Conservation (phyloP, 1,140 invertebrate genomes). For the Aphidius ervi region DNA sequence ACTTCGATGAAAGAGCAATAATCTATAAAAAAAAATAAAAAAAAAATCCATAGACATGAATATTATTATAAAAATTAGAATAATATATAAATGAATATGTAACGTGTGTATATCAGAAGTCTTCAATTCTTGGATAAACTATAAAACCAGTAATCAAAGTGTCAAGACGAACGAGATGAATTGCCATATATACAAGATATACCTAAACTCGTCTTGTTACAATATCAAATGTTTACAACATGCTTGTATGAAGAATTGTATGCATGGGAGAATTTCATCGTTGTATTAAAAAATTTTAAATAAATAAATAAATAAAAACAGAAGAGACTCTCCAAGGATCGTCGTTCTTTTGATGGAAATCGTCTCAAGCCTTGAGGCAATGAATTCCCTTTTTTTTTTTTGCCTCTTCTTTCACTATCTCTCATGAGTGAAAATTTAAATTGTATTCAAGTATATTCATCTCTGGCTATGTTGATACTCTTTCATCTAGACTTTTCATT, state of each 20-base stretch:
- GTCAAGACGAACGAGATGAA: conserved; percentile 49
- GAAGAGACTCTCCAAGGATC: conserved; percentile 9
- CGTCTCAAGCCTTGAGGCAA: conserved; percentile 21
- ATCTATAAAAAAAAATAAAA: background rate
- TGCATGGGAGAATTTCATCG: conserved; percentile 17
- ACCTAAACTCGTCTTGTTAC: conserved; percentile 34
- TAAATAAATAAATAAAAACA: conserved; percentile 3
- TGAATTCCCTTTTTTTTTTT: conserved; percentile 9
- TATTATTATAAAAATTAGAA: background rate
- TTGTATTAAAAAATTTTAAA: conserved; percentile 12
- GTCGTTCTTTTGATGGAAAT: conserved; percentile 28
- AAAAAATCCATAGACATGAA: too few species aligned
- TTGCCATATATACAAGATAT: conserved; percentile 33
- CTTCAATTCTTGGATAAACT: conserved; percentile 39
- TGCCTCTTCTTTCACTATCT: background rate
- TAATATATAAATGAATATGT: conserved; percentile 3
- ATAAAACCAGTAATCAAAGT: conserved; percentile 51
- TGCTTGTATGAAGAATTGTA: conserved; percentile 1
- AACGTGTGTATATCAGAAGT: conserved; percentile 9
- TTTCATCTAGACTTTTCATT: too few species aligned
- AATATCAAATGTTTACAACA: conserved; percentile 25
- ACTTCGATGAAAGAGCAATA: too few species aligned
- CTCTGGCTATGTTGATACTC: too few species aligned
- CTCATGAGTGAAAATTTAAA: too few species aligned
- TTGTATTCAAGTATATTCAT: too few species aligned